phyloP scores from a whole-genome alignment of 2,888 invertebrate species.

The Troilus luridus region DNA sequence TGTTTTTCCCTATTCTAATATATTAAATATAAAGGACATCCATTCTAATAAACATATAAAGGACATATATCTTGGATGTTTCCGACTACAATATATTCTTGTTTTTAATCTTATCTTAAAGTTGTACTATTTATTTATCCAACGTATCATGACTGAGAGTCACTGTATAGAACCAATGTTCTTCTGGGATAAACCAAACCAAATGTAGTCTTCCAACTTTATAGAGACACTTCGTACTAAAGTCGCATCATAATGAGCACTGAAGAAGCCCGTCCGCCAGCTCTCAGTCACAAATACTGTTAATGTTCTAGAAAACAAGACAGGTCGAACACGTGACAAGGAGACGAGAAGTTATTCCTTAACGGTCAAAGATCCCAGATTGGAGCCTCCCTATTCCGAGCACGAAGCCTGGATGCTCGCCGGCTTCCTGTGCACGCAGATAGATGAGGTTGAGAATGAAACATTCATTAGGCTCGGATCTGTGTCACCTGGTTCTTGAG shows the following conservation, averaged over 20 bases:
- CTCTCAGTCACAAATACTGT: background rate
- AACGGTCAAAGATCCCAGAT: conserved; percentile 36
- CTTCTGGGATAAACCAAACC: too few relatives aligned
- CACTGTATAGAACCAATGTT: too few relatives aligned
- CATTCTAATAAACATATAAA: too few relatives aligned
- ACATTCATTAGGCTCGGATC: background rate
- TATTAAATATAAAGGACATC: too few relatives aligned
- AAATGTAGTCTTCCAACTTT: background rate
- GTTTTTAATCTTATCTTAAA: too few relatives aligned
- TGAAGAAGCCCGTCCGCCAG: background rate
- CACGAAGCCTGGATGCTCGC: background rate
- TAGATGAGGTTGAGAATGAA: background rate
- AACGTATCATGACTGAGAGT: too few relatives aligned
- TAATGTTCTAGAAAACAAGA: conserved; percentile 25
- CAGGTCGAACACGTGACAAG: conserved; percentile 9
- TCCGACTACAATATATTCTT: too few relatives aligned
- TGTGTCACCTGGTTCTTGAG: background rate
- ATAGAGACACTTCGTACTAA: background rate
- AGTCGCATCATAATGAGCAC: background rate
- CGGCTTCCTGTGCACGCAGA: conserved; percentile 7
- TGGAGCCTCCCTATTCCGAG: background rate
- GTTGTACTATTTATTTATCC: too few relatives aligned
- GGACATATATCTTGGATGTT: too few relatives aligned
- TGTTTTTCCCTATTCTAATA: too few relatives aligned
- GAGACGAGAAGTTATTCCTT: background rate